Percentiles rank a stretch among this genome's conserved stretches.
phyloP scores from a whole-genome alignment of 2,113 vertebrate species.

The Zootoca vivipara region DNA sequence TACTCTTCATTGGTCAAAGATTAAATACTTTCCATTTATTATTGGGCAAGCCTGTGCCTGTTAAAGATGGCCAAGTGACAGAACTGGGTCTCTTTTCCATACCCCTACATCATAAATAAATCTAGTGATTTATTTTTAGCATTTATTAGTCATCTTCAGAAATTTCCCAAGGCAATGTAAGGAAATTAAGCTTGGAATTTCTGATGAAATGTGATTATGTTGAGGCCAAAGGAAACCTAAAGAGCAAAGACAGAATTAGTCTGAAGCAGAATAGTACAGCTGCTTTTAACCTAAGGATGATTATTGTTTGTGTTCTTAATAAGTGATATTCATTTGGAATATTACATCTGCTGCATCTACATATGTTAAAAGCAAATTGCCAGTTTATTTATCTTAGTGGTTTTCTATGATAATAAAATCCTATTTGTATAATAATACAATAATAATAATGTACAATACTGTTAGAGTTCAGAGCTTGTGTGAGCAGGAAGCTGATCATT shows the following conservation, averaged over 20 bases:
- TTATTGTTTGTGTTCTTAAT: neutral
- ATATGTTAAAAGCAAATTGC: neutral
- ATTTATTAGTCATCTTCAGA: neutral
- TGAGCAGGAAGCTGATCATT: too few relatives aligned
- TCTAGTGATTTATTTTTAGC: neutral
- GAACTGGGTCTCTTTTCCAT: neutral
- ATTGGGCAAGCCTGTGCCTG: neutral
- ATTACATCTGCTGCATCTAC: neutral
- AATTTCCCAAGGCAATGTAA: too few relatives aligned
- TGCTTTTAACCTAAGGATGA: neutral
- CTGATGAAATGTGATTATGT: neutral
- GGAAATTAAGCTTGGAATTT: neutral
- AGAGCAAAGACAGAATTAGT: constrained; percentile 12
- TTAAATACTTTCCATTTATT: constrained; percentile 6
- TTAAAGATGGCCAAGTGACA: neutral
- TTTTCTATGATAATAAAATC: neutral
- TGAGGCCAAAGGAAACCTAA: neutral
- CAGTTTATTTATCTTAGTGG: neutral
- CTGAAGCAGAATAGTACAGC: neutral
- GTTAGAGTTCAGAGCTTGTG: too few relatives aligned
- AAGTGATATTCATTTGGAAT: neutral
- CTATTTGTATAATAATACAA: neutral
- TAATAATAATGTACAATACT: too few relatives aligned
- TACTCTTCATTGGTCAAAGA: neutral
- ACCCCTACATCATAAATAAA: neutral